Conservation (phyloP, 2,113 vertebrate species). For the Cercopithecus mona region DNA sequence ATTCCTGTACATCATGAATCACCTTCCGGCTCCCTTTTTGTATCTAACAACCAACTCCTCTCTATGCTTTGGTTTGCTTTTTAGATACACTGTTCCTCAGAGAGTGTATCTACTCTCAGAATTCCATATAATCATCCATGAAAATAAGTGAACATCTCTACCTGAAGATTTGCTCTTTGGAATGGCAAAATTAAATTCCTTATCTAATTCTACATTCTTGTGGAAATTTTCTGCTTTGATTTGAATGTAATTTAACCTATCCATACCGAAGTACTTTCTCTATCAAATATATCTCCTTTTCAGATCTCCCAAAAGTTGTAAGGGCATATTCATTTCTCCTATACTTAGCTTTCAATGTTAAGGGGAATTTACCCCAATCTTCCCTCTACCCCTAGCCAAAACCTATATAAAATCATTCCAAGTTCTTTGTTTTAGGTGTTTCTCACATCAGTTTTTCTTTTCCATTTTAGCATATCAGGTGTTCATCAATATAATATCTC, state of each 20-base stretch:
- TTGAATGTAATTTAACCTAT: not conserved
- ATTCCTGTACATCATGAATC: not conserved
- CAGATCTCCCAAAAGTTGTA: not conserved
- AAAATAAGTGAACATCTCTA: not conserved
- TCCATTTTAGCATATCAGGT: not conserved
- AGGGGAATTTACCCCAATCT: not conserved
- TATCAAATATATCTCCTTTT: not conserved
- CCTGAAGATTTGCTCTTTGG: not conserved
- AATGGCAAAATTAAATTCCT: not conserved
- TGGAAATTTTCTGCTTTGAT: not conserved
- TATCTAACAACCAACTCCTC: not conserved
- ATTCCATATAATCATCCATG: not conserved
- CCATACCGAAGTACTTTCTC: not conserved
- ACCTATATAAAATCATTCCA: not conserved
- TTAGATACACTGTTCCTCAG: not conserved
- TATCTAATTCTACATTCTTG: not conserved
- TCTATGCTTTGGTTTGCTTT: not conserved
- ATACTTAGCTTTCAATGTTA: not conserved
- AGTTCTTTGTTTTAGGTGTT: not conserved
- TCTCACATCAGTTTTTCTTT: not conserved
- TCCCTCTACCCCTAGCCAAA: not conserved
- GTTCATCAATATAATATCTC: not conserved
- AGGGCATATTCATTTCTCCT: not conserved
- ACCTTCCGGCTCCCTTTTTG: not conserved
- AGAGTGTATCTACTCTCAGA: not conserved